These are phyloP conservation scores for Thecocarcelia acutangulata DNA, from an alignment of 2,888 invertebrate species.

Conservation along the genomic window DNA sequence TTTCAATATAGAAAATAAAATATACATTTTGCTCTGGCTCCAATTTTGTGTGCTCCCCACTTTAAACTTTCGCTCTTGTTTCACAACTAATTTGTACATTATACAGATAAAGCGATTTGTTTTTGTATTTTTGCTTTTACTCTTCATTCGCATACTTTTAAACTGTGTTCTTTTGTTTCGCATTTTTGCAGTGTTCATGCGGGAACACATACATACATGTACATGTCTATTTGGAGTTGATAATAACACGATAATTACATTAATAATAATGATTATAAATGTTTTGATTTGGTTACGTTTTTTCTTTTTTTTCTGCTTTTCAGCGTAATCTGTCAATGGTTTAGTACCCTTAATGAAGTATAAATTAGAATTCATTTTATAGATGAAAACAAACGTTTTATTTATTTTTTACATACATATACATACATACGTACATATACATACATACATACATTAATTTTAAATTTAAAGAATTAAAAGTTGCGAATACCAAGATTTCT, in stretches of 20 bases:
- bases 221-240: constrained; percentile 35
- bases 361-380: no score
- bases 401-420: no score
- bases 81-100: constrained; percentile 19
- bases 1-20: no score
- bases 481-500: no score
- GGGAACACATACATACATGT: constrained; percentile 30
- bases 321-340: background rate
- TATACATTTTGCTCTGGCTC: constrained; percentile 19
- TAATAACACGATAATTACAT: constrained; percentile 46
- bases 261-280: constrained; percentile 38
- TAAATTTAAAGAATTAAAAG: no score
- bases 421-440: background rate
- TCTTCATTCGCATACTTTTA: constrained; percentile 35
- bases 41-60: constrained; percentile 32
- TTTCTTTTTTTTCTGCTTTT: background rate
- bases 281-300: constrained; percentile 4
- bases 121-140: constrained; percentile 50
- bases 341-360: no score
- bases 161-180: constrained; percentile 48
- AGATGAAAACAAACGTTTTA: no score
- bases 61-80: constrained; percentile 11
- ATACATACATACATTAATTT: no score
- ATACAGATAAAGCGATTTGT: constrained; percentile 52
- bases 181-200: constrained; percentile 59